phyloP scores from a whole-genome alignment of 2,113 vertebrate species.

The Platysteira castanea region DNA sequence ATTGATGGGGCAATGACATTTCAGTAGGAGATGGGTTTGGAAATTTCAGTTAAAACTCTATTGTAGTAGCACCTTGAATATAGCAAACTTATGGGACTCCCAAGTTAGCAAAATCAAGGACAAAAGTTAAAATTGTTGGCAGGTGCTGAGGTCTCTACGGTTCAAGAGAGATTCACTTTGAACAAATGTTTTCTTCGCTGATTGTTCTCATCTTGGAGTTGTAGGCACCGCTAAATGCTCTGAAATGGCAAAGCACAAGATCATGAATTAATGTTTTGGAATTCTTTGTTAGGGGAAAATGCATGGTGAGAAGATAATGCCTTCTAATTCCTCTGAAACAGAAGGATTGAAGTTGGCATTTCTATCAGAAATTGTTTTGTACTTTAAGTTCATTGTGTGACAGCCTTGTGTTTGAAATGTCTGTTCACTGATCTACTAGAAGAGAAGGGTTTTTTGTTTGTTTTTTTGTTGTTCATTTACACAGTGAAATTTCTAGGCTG shows the following conservation, averaged over 20 bases:
- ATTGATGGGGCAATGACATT: background rate
- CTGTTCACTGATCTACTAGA: background rate
- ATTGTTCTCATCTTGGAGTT: background rate
- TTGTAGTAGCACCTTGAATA: background rate
- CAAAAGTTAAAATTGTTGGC: background rate
- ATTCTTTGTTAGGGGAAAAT: background rate
- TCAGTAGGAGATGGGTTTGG: background rate
- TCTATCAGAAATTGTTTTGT: background rate
- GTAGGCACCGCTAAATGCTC: background rate
- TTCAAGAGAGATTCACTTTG: background rate
- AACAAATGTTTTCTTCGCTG: background rate
- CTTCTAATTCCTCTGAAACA: background rate
- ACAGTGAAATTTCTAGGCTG: background rate
- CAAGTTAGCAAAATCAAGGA: background rate
- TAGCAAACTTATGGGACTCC: background rate
- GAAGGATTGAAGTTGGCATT: background rate
- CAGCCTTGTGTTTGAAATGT: background rate
- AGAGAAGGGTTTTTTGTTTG: background rate
- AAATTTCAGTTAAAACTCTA: background rate
- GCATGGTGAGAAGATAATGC: background rate
- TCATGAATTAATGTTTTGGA: background rate
- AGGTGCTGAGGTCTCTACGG: background rate
- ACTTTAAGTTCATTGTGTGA: background rate
- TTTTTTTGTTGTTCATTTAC: background rate
- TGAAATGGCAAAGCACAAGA: background rate